Percentiles rank a stretch among this genome's conserved stretches.
Evolutionary conservation across 2,113 vertebrate genomes (phyloP).

Genomic region (Smithornis capensis): DNA sequence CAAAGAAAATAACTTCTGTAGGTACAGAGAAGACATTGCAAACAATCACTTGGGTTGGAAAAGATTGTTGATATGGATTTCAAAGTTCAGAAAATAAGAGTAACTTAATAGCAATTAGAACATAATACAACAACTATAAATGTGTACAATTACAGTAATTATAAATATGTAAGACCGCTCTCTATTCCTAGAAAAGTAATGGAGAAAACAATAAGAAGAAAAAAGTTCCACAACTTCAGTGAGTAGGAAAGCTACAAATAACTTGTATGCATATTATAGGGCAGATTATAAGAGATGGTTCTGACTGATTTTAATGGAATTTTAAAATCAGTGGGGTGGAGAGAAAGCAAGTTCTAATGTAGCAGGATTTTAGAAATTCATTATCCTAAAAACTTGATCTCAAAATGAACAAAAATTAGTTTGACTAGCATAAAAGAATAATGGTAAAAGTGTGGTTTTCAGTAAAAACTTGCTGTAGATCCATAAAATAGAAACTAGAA

Average conservation of each 20-base stretch:
- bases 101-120: not conserved
- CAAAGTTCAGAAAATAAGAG: not conserved
- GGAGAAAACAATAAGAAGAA: not conserved
- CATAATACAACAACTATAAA: not conserved
- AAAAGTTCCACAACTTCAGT: not conserved
- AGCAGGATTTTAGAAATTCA: not conserved
- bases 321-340: not conserved
- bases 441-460: not conserved
- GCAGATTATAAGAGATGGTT: not conserved
- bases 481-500: not conserved
- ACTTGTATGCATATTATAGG: not conserved
- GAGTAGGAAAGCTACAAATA: not conserved
- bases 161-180: not conserved
- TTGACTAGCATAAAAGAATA: not conserved
- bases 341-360: not conserved
- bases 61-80: not conserved
- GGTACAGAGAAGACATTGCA: not conserved
- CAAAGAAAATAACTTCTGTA: not conserved
- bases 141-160: not conserved
- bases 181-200: not conserved
- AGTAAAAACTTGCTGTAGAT: not conserved
- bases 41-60: not conserved
- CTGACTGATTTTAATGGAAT: not conserved
- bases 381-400: not conserved
- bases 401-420: not conserved